phyloP scores from a whole-genome alignment of 2,888 invertebrate species.

The Chrysopilus asiliformis region DNA sequence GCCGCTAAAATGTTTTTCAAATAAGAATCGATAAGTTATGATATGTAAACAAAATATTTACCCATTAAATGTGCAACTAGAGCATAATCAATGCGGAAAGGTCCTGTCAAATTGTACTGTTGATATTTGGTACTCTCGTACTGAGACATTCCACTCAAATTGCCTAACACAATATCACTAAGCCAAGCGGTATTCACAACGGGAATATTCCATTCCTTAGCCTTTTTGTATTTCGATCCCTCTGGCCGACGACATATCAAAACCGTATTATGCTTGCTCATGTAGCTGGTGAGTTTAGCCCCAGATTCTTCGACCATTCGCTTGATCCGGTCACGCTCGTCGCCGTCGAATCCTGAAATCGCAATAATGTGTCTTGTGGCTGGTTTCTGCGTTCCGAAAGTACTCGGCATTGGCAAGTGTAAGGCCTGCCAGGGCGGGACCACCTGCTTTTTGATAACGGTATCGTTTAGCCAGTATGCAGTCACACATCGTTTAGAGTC shows the following conservation, averaged over 20 bases:
- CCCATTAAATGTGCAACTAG: constrained; percentile 82
- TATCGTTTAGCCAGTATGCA: constrained; percentile 84
- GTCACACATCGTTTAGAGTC: constrained; percentile 64
- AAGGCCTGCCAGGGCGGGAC: constrained; percentile 87
- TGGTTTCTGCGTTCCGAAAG: constrained; percentile 53
- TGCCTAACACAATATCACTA: constrained; percentile 81
- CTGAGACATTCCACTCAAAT: constrained; percentile 67
- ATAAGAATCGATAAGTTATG: constrained; percentile 1
- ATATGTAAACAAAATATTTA: constrained; percentile 38
- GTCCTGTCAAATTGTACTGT: constrained; percentile 65
- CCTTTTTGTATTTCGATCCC: constrained; percentile 76
- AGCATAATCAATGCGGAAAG: constrained; percentile 75
- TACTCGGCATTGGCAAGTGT: constrained; percentile 70
- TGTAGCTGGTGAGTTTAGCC: constrained; percentile 66
- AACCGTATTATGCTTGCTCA: constrained; percentile 66
- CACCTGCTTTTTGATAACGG: constrained; percentile 71
- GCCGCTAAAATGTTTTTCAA: constrained; percentile 46
- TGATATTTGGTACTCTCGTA: constrained; percentile 76
- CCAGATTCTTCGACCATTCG: constrained; percentile 77
- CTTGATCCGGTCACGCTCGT: constrained; percentile 67
- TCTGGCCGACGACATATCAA: constrained; percentile 68
- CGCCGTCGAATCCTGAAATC: constrained; percentile 79
- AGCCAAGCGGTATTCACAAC: constrained; percentile 90
- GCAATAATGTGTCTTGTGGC: constrained; percentile 66
- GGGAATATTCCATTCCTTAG: constrained; percentile 83